Base-by-base conservation (phyloP, 2,888 invertebrate genomes). In the Micropterix aruncella region DNA sequence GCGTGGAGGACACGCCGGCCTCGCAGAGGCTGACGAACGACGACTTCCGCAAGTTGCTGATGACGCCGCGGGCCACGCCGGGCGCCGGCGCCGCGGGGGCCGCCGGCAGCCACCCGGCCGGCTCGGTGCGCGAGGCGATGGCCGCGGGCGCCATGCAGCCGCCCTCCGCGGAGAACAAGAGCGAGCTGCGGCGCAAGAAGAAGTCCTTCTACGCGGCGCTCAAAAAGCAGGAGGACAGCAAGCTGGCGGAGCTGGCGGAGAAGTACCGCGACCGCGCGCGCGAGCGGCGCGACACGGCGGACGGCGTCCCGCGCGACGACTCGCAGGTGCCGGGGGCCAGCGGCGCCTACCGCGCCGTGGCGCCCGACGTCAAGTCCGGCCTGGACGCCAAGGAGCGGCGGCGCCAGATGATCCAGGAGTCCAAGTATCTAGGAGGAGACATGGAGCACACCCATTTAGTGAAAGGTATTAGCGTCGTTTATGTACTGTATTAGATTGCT, bases 401-500 rank as follows among this genome's bases (percentile, higher is more conserved):
- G 43, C 78, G 94, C 42, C 92, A 96, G 58, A 83, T 95, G 73
- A 99, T 99, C 59, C 86, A 87, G 72, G 97, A 99, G 67, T 99
- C 99, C 0, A 99, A 99, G 68, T 99, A 94, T 68, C 90, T 99
- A 71, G 99, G 99, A 61, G 99, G 99, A 77, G 99, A 99, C 65
- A 96, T 99, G 90, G 96, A 99, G 58, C 99, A 99, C 57, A 99
- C 99, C 60, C 99, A 99, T 70, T 93, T 99, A 75, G 99, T 99
- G 54, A 99, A 99, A 70, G 99, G 93, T 54, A 65, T 89, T n/a
- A n/a, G n/a, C n/a, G n/a, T n/a, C n/a, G n/a, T n/a, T n/a, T n/a
- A n/a, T n/a, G n/a, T n/a, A n/a, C n/a, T n/a, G n/a, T n/a, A n/a
- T n/a, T n/a, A n/a, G n/a, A n/a, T n/a, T n/a, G n/a, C n/a, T n/a